Conservation (phyloP, 2,113 vertebrate species). For the Empidonax traillii region DNA sequence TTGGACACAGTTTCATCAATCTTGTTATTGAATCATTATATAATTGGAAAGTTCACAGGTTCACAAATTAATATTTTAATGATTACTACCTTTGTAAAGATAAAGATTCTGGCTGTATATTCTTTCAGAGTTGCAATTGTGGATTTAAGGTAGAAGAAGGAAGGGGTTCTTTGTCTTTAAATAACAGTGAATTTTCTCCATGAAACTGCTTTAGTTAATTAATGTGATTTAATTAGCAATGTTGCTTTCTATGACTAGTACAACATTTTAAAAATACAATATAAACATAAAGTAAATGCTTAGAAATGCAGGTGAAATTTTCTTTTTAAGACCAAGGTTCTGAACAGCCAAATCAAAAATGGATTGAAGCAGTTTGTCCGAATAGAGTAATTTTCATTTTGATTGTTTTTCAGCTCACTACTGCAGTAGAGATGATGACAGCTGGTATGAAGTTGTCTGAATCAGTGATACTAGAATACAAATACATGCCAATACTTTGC, state of each 20-base stretch:
- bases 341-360: not conserved
- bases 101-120: not conserved
- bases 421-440: slow-evolving; percentile 19
- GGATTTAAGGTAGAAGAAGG: not conserved
- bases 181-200: not conserved
- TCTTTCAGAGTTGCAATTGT: not conserved
- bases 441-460: slow-evolving; percentile 32
- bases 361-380: not conserved
- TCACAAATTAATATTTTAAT: not conserved
- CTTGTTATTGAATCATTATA: not conserved
- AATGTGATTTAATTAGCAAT: not conserved
- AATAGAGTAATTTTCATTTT: slow-evolving; percentile 36
- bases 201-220: not conserved
- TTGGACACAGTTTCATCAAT: not conserved
- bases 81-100: not conserved
- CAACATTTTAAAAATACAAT: not conserved
- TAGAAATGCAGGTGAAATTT: not conserved
- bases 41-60: not conserved
- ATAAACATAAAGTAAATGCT: not conserved
- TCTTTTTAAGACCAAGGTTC: not conserved
- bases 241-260: not conserved
- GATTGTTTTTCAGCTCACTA: not conserved
- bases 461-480: slow-evolving; percentile 27
- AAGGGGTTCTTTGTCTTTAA: not conserved
- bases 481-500: slow-evolving; percentile 14